phyloP scores from a whole-genome alignment of 2,888 invertebrate genomes.

The Lucinisca nassula region DNA sequence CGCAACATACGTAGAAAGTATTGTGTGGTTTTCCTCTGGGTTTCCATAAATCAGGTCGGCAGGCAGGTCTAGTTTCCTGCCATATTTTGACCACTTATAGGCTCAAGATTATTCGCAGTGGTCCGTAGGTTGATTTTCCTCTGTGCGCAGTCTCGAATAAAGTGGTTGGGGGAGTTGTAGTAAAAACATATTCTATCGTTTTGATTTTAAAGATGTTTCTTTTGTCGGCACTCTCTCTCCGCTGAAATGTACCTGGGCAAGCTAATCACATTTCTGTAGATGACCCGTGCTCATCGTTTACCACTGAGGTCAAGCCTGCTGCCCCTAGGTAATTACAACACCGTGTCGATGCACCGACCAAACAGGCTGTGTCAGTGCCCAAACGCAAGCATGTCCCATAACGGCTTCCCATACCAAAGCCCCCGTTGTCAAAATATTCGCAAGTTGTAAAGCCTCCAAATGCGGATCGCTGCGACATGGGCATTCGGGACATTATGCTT shows the following conservation, averaged over 20 bases:
- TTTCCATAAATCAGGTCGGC: conserved; percentile 37
- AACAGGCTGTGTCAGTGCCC: not conserved
- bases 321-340: not conserved
- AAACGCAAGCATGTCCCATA: not conserved
- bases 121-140: not conserved
- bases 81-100: not conserved
- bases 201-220: not conserved
- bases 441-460: too few relatives aligned
- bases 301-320: not conserved
- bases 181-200: not conserved
- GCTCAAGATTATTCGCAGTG: not conserved
- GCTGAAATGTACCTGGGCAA: not conserved
- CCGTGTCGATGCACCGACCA: not conserved
- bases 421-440: too few relatives aligned
- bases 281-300: not conserved
- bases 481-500: too few relatives aligned
- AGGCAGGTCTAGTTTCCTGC: conserved; percentile 25
- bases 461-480: too few relatives aligned
- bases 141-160: not conserved
- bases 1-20: not conserved
- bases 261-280: too few relatives aligned
- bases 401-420: not conserved
- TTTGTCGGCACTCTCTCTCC: not conserved
- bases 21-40: not conserved
- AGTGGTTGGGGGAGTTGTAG: conserved; percentile 12